Evolutionary conservation across 2,797 vertebrate genomes (phyloP).

Genomic region (Malacoraja senta): DNA sequence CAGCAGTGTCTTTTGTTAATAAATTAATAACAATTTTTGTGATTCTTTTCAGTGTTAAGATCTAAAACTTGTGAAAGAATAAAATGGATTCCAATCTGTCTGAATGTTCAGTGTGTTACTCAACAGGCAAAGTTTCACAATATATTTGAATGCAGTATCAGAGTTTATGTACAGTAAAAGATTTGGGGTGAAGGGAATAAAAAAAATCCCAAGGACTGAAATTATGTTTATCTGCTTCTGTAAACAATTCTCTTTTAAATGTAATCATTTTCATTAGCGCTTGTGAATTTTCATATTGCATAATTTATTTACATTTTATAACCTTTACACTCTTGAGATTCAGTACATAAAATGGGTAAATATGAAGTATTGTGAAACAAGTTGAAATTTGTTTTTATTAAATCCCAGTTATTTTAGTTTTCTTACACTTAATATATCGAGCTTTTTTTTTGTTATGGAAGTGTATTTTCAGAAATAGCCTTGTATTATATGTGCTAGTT

Average conservation of each 20-base stretch:
- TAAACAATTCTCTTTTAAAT: background rate
- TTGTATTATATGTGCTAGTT: background rate
- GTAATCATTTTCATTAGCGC: background rate
- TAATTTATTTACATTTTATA: background rate
- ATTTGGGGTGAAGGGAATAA: too few species aligned
- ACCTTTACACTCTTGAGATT: background rate
- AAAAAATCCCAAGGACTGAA: too few species aligned
- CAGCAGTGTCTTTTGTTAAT: slow-evolving; percentile 28
- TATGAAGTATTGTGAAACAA: background rate
- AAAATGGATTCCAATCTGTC: slow-evolving; percentile 11
- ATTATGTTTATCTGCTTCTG: too few species aligned
- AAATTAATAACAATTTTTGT: slow-evolving; percentile 17
- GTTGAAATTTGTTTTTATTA: background rate
- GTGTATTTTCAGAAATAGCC: too few species aligned
- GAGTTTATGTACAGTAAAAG: background rate
- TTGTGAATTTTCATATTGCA: background rate
- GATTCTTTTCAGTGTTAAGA: slow-evolving; percentile 34
- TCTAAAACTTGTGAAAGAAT: slow-evolving; percentile 13
- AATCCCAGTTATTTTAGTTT: background rate
- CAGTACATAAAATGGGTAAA: background rate
- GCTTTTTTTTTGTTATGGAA: background rate
- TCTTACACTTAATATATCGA: background rate
- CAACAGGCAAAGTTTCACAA: slow-evolving; percentile 5
- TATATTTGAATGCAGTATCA: background rate
- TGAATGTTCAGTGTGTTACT: slow-evolving; percentile 1